These are phyloP conservation scores for Dynastes grantii DNA, from an alignment of 2,888 invertebrate species.

Conservation along the genomic window DNA sequence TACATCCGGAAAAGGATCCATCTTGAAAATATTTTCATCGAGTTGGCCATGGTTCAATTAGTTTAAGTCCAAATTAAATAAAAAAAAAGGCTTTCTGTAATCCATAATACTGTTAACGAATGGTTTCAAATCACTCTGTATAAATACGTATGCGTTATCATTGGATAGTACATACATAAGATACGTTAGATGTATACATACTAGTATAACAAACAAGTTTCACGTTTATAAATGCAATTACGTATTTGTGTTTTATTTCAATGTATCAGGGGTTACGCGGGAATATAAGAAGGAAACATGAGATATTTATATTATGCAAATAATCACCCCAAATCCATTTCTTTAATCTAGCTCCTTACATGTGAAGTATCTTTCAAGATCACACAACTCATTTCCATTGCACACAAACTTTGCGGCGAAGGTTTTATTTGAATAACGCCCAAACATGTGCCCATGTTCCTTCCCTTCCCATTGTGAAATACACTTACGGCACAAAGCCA, in stretches of 20 bases:
- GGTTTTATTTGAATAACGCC: conserved; percentile 47
- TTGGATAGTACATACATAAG: no score
- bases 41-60: no score
- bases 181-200: no score
- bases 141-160: no score
- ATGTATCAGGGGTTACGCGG: neutral
- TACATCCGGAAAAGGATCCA: no score
- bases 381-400: conserved; percentile 41
- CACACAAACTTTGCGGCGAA: conserved; percentile 43
- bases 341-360: conserved; percentile 24
- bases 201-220: neutral
- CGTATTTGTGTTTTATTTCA: neutral
- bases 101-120: no score
- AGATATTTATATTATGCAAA: conserved; percentile 16
- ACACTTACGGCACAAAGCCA: conserved; percentile 46
- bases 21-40: no score
- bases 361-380: conserved; percentile 20
- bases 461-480: conserved; percentile 43
- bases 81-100: no score
- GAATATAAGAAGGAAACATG: neutral
- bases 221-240: neutral
- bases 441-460: conserved; percentile 46
- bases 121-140: no score
- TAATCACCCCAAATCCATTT: conserved; percentile 24
- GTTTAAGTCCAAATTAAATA: no score